Conservation (phyloP, 2,888 invertebrate genomes). For the Scaeva pyrastri region DNA sequence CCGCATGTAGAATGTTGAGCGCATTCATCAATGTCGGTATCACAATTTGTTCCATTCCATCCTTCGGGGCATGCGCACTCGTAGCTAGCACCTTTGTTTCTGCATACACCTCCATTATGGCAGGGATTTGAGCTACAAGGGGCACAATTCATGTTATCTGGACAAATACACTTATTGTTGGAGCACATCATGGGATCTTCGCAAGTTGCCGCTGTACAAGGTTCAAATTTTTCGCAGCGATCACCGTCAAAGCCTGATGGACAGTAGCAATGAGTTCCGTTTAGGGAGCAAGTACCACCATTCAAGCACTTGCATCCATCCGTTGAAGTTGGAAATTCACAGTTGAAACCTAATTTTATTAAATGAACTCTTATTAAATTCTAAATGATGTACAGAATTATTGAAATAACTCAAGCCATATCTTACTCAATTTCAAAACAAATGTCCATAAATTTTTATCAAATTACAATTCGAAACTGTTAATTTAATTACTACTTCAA, state of each 20-base stretch:
- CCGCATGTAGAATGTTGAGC: slow-evolving; percentile 88
- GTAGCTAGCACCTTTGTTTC: slow-evolving; percentile 86
- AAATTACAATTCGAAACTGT: no score
- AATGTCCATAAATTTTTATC: no score
- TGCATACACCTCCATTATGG: slow-evolving; percentile 87
- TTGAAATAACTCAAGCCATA: background rate
- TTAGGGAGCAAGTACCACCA: slow-evolving; percentile 83
- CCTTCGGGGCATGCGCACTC: slow-evolving; percentile 86
- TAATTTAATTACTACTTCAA: background rate
- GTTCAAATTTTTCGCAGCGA: slow-evolving; percentile 82
- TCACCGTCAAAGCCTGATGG: slow-evolving; percentile 82
- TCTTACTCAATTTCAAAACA: background rate
- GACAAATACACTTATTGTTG: slow-evolving; percentile 82
- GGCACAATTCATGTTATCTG: slow-evolving; percentile 84
- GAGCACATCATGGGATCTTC: slow-evolving; percentile 83
- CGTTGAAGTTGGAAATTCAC: slow-evolving; percentile 80
- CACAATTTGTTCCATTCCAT: slow-evolving; percentile 86
- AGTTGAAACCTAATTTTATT: slow-evolving; percentile 81
- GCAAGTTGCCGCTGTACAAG: slow-evolving; percentile 81
- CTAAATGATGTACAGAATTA: no score
- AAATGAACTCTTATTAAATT: background rate
- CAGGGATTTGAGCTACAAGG: slow-evolving; percentile 87
- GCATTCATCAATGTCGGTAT: slow-evolving; percentile 89
- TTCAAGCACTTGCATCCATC: slow-evolving; percentile 82
- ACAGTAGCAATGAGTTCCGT: slow-evolving; percentile 83